Base-by-base conservation (phyloP, 1,140 invertebrate genomes). In the Drosophila burlai region DNA sequence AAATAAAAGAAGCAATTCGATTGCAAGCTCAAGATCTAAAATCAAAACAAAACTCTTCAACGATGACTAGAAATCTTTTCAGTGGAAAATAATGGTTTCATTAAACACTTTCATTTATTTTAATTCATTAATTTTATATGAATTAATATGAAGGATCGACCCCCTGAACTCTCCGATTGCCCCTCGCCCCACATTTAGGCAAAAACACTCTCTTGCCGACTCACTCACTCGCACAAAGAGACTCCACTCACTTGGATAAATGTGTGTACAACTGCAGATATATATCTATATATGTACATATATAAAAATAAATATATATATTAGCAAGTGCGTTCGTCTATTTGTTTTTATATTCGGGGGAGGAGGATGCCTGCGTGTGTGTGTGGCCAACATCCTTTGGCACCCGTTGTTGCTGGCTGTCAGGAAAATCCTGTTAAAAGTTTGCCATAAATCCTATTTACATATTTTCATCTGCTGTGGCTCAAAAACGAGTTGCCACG, bases 391-490 rank as follows among this genome's bases (percentile, higher is more conserved):
- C 40, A 65, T 74, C 73, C 49, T 63, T 75, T 63, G 55, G 47
- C 50, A 31, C 57, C 26, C 24, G 50, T 49, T 57, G 29, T 34
- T 52, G 50, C 52, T 55, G n/a, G 65, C 43, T 71, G 69, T 71
- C 69, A 59, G 65, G 52, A 71, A 85, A 81, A 85, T 87, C 77
- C 80, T 80, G 80, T 87, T 89, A 89, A 87, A 87, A 87, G 62
- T 87, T 87, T 87, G 74, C 77, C 83, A 87, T 89, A 87, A 87
- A 89, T 87, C 84, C 80, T 78, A 86, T 86, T 86, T 86, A 82
- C 83, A 86, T 86, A 86, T 86, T 85, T 86, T 76, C 59, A 67
- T 85, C 82, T 74, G 68, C 50, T 43, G 46, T 21, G 67, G 42
- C 43, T 68, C 85, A 74, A 76, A 69, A 87, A 83, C 72, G 80